Evolutionary conservation across 2,113 vertebrate genomes (phyloP), one percentile per base, ranked within the genome.

Genomic region (Corythornis madagascariensis): DNA sequence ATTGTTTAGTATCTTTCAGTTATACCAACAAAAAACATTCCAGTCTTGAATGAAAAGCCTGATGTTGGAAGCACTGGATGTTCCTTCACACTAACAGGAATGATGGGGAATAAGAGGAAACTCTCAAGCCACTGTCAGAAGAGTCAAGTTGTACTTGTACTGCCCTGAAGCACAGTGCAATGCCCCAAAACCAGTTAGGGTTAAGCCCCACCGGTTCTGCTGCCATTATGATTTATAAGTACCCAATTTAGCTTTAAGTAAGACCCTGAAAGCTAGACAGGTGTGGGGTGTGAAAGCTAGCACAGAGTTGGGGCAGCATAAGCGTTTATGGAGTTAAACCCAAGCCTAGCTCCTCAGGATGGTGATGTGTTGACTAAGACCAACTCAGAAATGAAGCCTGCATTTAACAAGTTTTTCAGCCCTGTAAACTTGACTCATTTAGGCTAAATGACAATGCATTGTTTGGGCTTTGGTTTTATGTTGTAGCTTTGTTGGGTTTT

Each of bases 341-440:
- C 70, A 65, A 81, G 78, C 25, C 40, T 69, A 3, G 13, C 33
- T 92, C 10, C 53, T 90, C 40, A 73, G 19, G 7, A 11, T 3
- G 7, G 2, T 4, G 7, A 18, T 60, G 1, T 42, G 35, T 80
- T 43, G 79, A 43, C 47, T 91, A 66, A 73, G 73, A 88, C 35
- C 48, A 92, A 57, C 21, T 59, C 70, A 73, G 61, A 94, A 72
- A 29, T 29, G 28, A 87, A 94, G 66, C 42, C 31, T 73, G 66
- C 42, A 35, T 63, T 81, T 71, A 74, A 83, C 0, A 0, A 88
- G 76, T 40, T 35, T 71, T 81, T 83, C 61, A 78, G 21, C 35
- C 24, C 57, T 50, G 74, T 76, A 73, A 82, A 93, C 47, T 31
- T 93, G 92, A 95, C 65, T 94, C 90, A 86, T 78, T 83, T 71